Conservation (phyloP, 2,113 vertebrate species). For the Sylvietta virens region DNA sequence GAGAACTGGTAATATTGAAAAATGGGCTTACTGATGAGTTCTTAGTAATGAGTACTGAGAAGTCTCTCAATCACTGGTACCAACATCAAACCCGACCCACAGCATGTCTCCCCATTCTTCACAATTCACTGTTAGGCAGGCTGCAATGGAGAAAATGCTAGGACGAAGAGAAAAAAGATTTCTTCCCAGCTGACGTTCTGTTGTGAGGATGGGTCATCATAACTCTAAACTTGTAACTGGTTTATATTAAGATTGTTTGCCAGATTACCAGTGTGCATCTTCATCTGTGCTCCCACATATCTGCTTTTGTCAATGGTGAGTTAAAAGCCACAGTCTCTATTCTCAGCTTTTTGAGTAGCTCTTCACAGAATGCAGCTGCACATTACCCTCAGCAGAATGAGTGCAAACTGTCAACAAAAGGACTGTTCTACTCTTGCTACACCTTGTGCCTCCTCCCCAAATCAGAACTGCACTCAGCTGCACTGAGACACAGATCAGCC, state of each 20-base stretch:
- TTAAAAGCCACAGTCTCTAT: not conserved
- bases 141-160: constrained; percentile 34
- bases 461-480: not conserved
- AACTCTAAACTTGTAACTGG: not conserved
- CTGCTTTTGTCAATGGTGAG: not conserved
- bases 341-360: not conserved
- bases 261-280: not conserved
- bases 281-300: not conserved
- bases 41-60: constrained; percentile 36
- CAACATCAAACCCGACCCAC: constrained; percentile 15
- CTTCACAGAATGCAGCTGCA: not conserved
- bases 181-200: constrained; percentile 23
- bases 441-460: not conserved
- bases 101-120: constrained; percentile 6
- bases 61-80: constrained; percentile 1
- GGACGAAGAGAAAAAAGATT: not conserved
- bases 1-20: not conserved
- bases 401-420: not conserved
- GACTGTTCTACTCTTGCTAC: not conserved
- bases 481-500: not conserved
- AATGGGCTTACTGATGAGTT: constrained; percentile 20
- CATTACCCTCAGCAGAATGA: not conserved
- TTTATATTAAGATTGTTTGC: not conserved
- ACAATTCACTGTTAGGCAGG: constrained; percentile 2
- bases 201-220: not conserved